Conservation (phyloP, 1,140 invertebrate genomes). For the Magallana ariakensis region DNA sequence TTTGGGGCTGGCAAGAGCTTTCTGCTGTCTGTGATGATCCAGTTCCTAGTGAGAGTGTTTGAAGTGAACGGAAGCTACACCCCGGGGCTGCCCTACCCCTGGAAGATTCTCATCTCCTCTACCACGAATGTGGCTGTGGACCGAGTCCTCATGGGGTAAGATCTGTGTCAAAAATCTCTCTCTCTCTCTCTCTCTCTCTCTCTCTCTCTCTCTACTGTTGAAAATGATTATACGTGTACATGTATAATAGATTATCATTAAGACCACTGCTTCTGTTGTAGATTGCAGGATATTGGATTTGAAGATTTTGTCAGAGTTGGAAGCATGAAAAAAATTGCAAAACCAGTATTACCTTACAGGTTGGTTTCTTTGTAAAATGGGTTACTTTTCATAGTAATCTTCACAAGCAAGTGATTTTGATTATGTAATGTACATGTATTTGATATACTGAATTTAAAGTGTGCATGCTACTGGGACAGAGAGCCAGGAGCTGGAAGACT, state of each 20-base stretch:
- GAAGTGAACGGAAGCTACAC: slow-evolving; percentile 65
- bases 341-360: slow-evolving; percentile 74
- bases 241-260: too few species aligned
- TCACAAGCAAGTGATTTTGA: not conserved
- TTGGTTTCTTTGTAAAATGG: slow-evolving; percentile 17
- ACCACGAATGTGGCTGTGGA: slow-evolving; percentile 77
- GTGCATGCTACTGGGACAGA: slow-evolving; percentile 74
- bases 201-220: too few species aligned
- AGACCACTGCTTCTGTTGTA: slow-evolving; percentile 52
- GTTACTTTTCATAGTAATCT: not conserved
- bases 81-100: slow-evolving; percentile 63
- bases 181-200: too few species aligned
- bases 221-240: too few species aligned
- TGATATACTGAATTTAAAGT: slow-evolving; percentile 56
- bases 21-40: slow-evolving; percentile 70
- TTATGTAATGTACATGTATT: not conserved
- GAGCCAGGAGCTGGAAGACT: slow-evolving; percentile 73
- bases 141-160: slow-evolving; percentile 72
- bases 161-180: too few species aligned
- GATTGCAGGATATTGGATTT: slow-evolving; percentile 73
- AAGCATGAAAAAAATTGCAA: slow-evolving; percentile 76
- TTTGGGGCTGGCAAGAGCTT: slow-evolving; percentile 76
- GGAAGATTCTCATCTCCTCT: slow-evolving; percentile 75
- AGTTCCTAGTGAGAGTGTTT: slow-evolving; percentile 71
- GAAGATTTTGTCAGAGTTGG: slow-evolving; percentile 76